Percentiles rank a stretch among this genome's conserved stretches.
Evolutionary conservation across 1,140 invertebrate genomes (phyloP).

Genomic region (Zaprionus vittiger): DNA sequence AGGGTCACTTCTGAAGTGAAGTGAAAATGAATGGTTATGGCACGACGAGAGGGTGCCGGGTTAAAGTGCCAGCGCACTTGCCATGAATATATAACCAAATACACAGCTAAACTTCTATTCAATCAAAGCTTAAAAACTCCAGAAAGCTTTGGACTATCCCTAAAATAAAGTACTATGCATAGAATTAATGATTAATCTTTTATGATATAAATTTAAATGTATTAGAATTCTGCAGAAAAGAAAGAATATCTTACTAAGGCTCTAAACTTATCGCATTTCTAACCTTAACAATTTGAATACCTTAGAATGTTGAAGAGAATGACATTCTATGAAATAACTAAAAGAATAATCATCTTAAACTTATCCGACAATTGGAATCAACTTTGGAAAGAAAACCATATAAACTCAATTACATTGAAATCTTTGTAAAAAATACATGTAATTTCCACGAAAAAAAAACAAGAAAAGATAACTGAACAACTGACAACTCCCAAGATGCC

Average conservation of each 20-base stretch:
- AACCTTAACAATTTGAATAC: no score
- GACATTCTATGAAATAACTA: no score
- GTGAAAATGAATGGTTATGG: conserved; percentile 48
- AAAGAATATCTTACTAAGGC: no score
- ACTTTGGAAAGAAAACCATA: neutral
- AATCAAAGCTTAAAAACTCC: neutral
- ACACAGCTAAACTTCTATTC: neutral
- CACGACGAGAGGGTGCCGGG: neutral
- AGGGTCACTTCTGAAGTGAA: conserved; percentile 23
- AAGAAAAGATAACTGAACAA: conserved; percentile 1
- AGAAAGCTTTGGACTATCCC: neutral
- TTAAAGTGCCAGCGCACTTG: conserved; percentile 27
- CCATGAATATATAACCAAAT: conserved; percentile 1
- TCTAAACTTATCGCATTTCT: no score
- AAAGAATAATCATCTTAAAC: neutral
- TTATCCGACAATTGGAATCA: neutral
- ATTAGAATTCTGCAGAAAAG: neutral
- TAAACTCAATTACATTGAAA: conserved; percentile 10
- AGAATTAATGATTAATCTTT: neutral
- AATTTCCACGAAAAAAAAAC: conserved; percentile 5
- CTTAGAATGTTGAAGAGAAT: neutral
- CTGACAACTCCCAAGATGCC: conserved; percentile 32
- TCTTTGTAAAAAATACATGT: conserved; percentile 2
- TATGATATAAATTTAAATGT: neutral
- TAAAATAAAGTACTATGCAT: neutral